These are phyloP conservation scores for Alca torda DNA, from an alignment of 2,797 vertebrate genomes.

Conservation along the genomic window DNA sequence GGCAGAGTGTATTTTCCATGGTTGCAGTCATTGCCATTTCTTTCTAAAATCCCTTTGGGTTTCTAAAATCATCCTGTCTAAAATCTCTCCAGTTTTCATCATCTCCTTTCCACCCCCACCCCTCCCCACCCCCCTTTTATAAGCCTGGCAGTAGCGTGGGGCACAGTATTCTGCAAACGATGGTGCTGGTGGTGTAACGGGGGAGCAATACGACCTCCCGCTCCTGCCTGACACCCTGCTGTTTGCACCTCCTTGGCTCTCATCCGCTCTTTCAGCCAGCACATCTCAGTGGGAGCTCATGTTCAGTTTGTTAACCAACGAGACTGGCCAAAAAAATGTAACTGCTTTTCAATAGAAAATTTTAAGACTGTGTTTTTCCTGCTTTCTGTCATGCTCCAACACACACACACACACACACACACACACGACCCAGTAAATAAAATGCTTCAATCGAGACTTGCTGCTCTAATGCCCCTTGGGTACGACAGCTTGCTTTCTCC, in stretches of 20 bases:
- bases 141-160: neutral
- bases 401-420: too few species aligned
- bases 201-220: neutral
- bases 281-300: neutral
- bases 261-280: neutral
- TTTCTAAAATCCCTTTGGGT: neutral
- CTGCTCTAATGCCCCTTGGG: neutral
- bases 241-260: neutral
- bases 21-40: neutral
- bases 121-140: neutral
- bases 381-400: neutral
- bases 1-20: neutral
- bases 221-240: neutral
- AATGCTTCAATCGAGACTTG: neutral
- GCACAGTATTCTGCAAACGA: neutral
- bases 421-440: neutral
- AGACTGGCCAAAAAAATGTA: neutral
- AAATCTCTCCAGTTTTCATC: neutral
- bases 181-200: neutral
- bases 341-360: neutral
- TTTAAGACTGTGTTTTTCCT: neutral
- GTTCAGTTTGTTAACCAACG: neutral
- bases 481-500: neutral
- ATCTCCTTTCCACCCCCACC: neutral
- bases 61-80: neutral